phyloP scores from a whole-genome alignment of 2,113 vertebrate species.

The Axis porcinus region DNA sequence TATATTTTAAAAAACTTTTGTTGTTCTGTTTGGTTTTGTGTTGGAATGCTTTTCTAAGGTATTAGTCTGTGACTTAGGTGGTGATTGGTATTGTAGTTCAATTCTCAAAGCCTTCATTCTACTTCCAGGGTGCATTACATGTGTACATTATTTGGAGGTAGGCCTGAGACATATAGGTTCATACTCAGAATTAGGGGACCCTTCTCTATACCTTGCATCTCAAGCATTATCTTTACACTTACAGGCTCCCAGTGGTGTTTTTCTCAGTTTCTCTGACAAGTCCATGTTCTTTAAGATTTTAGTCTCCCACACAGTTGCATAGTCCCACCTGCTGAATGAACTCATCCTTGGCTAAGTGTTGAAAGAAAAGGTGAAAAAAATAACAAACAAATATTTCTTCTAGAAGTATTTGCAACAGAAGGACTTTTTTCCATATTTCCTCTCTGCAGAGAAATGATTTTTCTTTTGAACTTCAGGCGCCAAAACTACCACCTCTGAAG shows the following conservation, averaged over 20 bases:
- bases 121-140: background rate
- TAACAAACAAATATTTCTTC: background rate
- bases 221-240: background rate
- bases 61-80: background rate
- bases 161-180: background rate
- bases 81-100: background rate
- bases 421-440: background rate
- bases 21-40: background rate
- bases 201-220: background rate
- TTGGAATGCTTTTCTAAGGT: background rate
- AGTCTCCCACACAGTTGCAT: background rate
- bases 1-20: background rate
- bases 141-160: background rate
- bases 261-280: background rate
- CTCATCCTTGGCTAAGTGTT: background rate
- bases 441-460: background rate
- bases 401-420: background rate
- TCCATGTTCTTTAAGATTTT: background rate
- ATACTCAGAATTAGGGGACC: background rate
- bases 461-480: background rate
- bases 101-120: background rate
- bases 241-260: background rate
- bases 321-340: background rate
- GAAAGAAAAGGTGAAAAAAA: background rate
- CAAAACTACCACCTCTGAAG: background rate